Evolutionary conservation across 2,113 vertebrate species (phyloP).

Genomic region (Alouatta palliata): DNA sequence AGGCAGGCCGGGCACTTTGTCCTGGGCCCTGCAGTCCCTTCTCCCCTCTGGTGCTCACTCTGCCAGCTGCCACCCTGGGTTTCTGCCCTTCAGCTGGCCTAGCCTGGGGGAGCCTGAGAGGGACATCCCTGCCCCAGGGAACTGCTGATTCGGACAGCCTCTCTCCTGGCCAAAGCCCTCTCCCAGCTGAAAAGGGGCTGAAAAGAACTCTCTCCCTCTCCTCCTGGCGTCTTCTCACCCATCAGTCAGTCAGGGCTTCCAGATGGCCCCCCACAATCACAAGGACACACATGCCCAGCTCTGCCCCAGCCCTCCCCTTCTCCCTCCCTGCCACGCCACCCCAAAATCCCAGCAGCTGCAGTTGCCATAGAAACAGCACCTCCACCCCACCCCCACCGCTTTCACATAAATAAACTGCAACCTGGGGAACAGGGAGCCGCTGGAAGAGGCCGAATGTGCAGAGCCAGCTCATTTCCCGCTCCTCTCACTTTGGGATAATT

Average conservation of each 20-base stretch:
- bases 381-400: slow-evolving; percentile 19
- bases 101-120: not conserved
- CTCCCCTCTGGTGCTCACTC: not conserved
- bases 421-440: slow-evolving; percentile 62
- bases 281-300: not conserved
- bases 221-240: not conserved
- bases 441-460: slow-evolving; percentile 58
- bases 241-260: not conserved
- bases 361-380: slow-evolving; percentile 63
- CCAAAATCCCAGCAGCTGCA: slow-evolving; percentile 55
- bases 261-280: not conserved
- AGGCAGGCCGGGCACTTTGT: not conserved
- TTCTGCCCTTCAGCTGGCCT: not conserved
- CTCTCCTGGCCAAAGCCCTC: not conserved
- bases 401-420: slow-evolving; percentile 70
- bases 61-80: not conserved
- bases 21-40: not conserved
- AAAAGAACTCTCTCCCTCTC: too few relatives aligned
- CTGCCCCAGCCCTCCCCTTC: not conserved
- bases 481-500: slow-evolving; percentile 78
- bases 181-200: too few relatives aligned
- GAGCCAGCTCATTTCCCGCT: slow-evolving; percentile 69
- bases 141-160: too few relatives aligned
- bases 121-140: not conserved
- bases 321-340: not conserved